phyloP scores from a whole-genome alignment of 2,797 vertebrate genomes.

The Pseudotriccus pelzelni region DNA sequence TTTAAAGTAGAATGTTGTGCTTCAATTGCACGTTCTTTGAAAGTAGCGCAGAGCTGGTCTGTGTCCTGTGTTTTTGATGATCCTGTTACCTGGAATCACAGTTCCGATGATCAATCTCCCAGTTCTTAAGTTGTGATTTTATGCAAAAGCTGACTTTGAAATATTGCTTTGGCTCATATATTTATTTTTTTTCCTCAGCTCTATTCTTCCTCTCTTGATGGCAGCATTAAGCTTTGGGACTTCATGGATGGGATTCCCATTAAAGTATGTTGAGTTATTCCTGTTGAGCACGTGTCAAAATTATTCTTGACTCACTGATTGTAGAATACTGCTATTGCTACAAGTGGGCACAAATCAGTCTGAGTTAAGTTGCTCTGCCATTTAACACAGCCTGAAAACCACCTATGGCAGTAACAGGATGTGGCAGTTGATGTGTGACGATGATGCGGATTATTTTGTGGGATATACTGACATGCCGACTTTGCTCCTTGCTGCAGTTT shows the following conservation, averaged over 20 bases:
- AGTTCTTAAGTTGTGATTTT: background rate
- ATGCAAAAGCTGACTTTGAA: background rate
- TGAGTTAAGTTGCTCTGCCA: background rate
- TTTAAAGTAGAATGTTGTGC: background rate
- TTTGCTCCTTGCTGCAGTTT: background rate
- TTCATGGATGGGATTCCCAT: slow-evolving; percentile 93
- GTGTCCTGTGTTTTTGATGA: background rate
- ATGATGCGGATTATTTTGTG: background rate
- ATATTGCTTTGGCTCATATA: background rate
- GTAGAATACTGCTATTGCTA: background rate
- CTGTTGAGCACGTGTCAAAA: background rate
- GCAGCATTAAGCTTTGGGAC: slow-evolving; percentile 93
- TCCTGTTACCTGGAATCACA: accelerated
- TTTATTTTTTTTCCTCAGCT: slow-evolving; percentile 73
- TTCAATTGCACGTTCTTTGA: background rate
- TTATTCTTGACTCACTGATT: background rate
- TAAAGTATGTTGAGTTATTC: slow-evolving; percentile 78
- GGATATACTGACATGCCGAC: background rate
- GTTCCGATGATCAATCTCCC: background rate
- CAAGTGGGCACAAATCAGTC: background rate
- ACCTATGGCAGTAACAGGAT: background rate
- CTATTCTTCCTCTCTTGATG: slow-evolving; percentile 90
- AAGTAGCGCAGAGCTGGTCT: background rate
- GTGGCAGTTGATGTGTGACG: background rate
- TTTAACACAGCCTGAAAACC: background rate